A percentile compares a stretch with the other conserved stretches of the same genome.
Evolutionary conservation across 1,140 invertebrate genomes (phyloP).

Genomic region (Halotydeus destructor): DNA sequence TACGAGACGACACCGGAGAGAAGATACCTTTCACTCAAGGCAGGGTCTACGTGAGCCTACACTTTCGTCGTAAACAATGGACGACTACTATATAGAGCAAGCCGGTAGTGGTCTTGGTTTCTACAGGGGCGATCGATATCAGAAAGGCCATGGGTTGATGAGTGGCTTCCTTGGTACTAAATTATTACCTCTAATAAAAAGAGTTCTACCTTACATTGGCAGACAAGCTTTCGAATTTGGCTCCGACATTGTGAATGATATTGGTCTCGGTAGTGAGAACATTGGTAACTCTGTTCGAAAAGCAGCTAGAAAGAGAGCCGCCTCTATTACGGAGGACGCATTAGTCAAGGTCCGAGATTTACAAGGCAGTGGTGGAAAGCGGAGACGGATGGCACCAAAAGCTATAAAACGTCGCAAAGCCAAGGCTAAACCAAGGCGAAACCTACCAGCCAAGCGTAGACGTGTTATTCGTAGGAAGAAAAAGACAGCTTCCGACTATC

Average conservation of each 20-base stretch:
- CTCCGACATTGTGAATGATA: not conserved
- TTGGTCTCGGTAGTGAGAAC: not conserved
- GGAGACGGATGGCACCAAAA: not conserved
- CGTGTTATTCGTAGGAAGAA: constrained; percentile 5
- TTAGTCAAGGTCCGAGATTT: too few species aligned
- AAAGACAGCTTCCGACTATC: not conserved
- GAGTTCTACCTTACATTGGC: too few species aligned
- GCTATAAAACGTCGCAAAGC: too few species aligned
- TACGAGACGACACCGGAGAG: not conserved
- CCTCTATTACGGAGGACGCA: not conserved
- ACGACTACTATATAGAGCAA: not conserved
- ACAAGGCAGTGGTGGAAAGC: not conserved
- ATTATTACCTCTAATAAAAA: not conserved
- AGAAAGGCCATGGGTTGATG: constrained; percentile 1
- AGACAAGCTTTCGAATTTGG: not conserved
- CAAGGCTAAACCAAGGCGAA: too few species aligned
- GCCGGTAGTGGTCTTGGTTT: not conserved
- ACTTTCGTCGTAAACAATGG: constrained; percentile 2
- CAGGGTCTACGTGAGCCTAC: not conserved
- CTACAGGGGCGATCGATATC: constrained; percentile 1
- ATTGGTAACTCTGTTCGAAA: not conserved
- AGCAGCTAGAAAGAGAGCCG: not conserved
- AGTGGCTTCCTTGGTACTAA: not conserved
- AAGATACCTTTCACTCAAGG: not conserved
- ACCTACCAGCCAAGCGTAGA: too few species aligned